These are phyloP conservation scores for Galbula dea DNA, from an alignment of 2,113 vertebrate genomes.

Conservation along the genomic window DNA sequence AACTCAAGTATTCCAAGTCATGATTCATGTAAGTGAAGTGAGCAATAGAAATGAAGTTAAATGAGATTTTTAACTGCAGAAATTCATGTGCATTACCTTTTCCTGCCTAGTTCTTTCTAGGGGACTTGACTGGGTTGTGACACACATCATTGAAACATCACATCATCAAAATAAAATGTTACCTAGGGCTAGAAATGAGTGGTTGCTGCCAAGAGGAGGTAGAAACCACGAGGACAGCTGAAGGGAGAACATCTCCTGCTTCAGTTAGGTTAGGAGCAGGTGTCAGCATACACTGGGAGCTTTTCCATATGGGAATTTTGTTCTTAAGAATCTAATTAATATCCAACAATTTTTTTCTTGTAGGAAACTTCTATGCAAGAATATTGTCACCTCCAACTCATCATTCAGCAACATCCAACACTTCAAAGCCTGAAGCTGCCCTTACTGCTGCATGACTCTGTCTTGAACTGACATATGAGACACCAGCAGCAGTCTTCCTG, in stretches of 20 bases:
- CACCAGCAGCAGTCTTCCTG: neutral
- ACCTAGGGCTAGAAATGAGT: neutral
- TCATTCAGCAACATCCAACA: neutral
- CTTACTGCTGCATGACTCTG: neutral
- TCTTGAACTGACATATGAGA: neutral
- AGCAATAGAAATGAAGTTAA: neutral
- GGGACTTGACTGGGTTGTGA: neutral
- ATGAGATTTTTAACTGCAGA: neutral
- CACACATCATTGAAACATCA: neutral
- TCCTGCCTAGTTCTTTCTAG: neutral
- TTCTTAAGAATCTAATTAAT: conserved; percentile 14
- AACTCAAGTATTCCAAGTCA: neutral
- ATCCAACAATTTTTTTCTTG: conserved; percentile 17
- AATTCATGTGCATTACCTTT: neutral
- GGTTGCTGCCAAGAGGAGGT: neutral
- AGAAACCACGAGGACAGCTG: neutral
- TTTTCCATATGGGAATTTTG: neutral
- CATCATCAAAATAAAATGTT: conserved; percentile 1
- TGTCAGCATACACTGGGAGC: neutral
- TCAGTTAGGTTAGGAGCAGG: neutral
- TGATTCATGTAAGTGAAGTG: neutral
- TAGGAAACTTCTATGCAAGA: conserved; percentile 35
- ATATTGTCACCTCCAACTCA: neutral
- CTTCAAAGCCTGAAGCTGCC: neutral
- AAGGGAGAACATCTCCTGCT: neutral